These are phyloP conservation scores for Endotricha flammealis DNA, from an alignment of 2,888 invertebrate genomes.

Conservation along the genomic window DNA sequence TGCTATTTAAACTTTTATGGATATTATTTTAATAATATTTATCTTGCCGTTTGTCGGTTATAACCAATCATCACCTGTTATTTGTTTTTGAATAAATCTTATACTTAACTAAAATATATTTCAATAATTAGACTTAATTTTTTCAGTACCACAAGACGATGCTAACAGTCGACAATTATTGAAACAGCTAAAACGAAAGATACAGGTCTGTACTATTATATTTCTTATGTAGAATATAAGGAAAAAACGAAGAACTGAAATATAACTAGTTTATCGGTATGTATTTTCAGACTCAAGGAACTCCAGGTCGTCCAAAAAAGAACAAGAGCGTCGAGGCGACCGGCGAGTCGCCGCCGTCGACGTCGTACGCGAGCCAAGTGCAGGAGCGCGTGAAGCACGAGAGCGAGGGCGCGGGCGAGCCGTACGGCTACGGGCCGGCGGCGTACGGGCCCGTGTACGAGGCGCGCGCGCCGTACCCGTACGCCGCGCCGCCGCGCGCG, in stretches of 20 bases:
- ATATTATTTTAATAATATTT: no score
- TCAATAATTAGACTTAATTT: slow-evolving; percentile 6
- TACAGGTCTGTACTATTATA: slow-evolving; percentile 47
- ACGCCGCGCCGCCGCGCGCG: slow-evolving; percentile 31
- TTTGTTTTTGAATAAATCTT: no score
- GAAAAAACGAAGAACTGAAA: neutral
- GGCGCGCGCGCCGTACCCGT: no score
- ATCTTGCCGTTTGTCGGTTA: no score
- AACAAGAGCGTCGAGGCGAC: slow-evolving; percentile 53
- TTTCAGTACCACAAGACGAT: slow-evolving; percentile 51
- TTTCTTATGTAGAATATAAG: no score
- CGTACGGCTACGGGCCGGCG: slow-evolving; percentile 46
- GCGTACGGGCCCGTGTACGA: slow-evolving; percentile 35
- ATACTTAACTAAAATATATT: no score
- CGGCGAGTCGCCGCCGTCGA: slow-evolving; percentile 57
- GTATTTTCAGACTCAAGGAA: slow-evolving; percentile 48
- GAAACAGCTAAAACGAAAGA: slow-evolving; percentile 68
- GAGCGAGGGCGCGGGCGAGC: slow-evolving; percentile 36
- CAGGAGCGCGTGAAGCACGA: slow-evolving; percentile 54
- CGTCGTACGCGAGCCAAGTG: slow-evolving; percentile 50
- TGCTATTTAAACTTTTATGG: no score
- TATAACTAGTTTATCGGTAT: neutral
- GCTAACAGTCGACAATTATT: slow-evolving; percentile 57
- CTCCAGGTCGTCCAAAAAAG: slow-evolving; percentile 67
- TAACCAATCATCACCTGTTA: no score